A percentile compares a stretch with the other conserved stretches of the same genome.
Conservation (phyloP, 2,797 vertebrate genomes). For the Varecia variegata region DNA sequence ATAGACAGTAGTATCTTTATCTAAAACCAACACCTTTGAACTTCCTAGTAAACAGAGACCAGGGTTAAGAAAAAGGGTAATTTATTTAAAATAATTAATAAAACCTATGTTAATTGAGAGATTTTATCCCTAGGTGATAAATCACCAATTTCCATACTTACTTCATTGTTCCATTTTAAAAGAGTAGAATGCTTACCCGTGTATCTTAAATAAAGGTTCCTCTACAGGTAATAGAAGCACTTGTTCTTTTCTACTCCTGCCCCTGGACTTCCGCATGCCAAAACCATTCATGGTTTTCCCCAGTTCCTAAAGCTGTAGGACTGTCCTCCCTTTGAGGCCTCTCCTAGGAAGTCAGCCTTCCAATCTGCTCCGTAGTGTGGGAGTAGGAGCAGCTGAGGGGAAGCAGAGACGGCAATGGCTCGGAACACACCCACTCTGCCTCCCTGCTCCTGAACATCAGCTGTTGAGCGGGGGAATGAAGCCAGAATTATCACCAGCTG, state of each 20-base stretch:
- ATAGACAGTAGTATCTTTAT: neutral
- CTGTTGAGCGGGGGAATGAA: slow-evolving; percentile 56
- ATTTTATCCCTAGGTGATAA: neutral
- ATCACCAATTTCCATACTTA: neutral
- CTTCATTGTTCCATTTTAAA: neutral
- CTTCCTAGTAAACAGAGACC: neutral
- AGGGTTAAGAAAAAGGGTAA: neutral
- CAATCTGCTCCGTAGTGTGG: neutral
- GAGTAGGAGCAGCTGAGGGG: slow-evolving; percentile 41
- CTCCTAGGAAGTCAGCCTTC: slow-evolving; percentile 36
- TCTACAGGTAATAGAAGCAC: neutral
- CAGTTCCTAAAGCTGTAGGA: neutral
- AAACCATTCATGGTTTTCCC: neutral
- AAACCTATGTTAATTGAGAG: neutral
- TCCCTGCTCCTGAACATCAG: slow-evolving; percentile 67
- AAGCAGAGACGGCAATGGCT: slow-evolving; percentile 32
- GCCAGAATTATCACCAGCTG: slow-evolving; percentile 72
- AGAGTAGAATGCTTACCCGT: neutral
- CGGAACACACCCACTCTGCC: slow-evolving; percentile 62
- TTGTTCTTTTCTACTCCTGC: neutral
- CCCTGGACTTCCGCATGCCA: neutral
- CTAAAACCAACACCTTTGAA: neutral
- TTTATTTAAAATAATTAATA: neutral
- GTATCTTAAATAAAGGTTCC: neutral
- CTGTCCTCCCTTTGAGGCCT: neutral